phyloP scores from a whole-genome alignment of 1,140 invertebrate species.

The Scaptomyza graminum region DNA sequence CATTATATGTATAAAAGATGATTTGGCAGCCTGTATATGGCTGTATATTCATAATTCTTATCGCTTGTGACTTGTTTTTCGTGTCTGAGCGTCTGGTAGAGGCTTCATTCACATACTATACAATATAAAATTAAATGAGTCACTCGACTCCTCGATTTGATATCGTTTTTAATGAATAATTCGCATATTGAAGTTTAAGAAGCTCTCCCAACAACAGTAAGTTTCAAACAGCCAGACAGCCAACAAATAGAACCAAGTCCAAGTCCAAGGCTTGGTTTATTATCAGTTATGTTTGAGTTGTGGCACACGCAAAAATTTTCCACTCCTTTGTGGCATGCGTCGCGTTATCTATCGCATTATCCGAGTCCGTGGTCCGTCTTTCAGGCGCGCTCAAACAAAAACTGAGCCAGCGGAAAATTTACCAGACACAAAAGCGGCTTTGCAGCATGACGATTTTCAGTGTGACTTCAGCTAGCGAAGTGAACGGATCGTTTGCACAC shows the following conservation, averaged over 20 bases:
- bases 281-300: conserved; percentile 22
- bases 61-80: conserved; percentile 58
- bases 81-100: conserved; percentile 35
- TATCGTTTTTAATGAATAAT: conserved; percentile 54
- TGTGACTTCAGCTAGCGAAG: conserved; percentile 41
- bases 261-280: conserved; percentile 39
- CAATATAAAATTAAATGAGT: conserved; percentile 42
- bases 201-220: conserved; percentile 6
- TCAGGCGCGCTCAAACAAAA: conserved; percentile 34
- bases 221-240: conserved; percentile 6
- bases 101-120: not conserved
- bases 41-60: conserved; percentile 41
- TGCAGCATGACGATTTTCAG: conserved; percentile 44
- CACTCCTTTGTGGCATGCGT: conserved; percentile 14
- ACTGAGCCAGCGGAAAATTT: conserved; percentile 70
- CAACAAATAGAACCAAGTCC: conserved; percentile 18
- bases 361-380: conserved; percentile 24
- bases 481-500: conserved; percentile 30
- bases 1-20: conserved; percentile 7
- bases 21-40: conserved; percentile 12
- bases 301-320: conserved; percentile 43
- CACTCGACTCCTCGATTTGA: conserved; percentile 53
- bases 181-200: conserved; percentile 19
- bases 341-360: conserved; percentile 37
- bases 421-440: conserved; percentile 53